Percentiles rank a stretch among this genome's conserved stretches.
Evolutionary conservation across 1,140 invertebrate genomes (phyloP).

Genomic region (Aleiodes sp.): DNA sequence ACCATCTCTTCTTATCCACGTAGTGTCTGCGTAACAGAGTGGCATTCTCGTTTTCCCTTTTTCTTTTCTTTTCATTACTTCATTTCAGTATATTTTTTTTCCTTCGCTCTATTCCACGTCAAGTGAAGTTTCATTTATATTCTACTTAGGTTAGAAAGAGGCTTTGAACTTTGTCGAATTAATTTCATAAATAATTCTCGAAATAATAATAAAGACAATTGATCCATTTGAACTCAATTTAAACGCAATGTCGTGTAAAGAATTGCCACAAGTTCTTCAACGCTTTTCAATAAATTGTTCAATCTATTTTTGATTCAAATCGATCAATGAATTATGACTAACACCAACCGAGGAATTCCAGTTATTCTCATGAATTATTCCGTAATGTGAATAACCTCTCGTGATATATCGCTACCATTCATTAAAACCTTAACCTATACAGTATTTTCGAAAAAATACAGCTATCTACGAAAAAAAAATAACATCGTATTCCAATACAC

Average conservation of each 20-base stretch:
- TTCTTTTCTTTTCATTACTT: background rate
- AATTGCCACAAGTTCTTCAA: too few relatives aligned
- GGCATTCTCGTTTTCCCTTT: background rate
- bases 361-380: too few relatives aligned
- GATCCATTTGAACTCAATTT: too few relatives aligned
- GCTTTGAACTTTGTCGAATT: background rate
- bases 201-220: background rate
- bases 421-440: too few relatives aligned
- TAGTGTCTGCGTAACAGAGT: background rate
- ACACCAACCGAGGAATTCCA: too few relatives aligned
- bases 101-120: background rate
- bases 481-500: background rate
- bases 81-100: background rate
- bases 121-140: constrained; percentile 16
- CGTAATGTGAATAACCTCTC: too few relatives aligned
- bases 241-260: too few relatives aligned
- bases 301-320: background rate
- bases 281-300: too few relatives aligned
- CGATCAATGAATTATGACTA: background rate
- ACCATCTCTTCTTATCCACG: background rate
- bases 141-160: background rate
- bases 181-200: background rate
- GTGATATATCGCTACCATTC: too few relatives aligned
- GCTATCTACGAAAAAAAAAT: constrained; percentile 1
- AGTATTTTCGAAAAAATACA: background rate